Conservation (phyloP, 2,797 vertebrate species). For the Gambelia wislizenii region DNA sequence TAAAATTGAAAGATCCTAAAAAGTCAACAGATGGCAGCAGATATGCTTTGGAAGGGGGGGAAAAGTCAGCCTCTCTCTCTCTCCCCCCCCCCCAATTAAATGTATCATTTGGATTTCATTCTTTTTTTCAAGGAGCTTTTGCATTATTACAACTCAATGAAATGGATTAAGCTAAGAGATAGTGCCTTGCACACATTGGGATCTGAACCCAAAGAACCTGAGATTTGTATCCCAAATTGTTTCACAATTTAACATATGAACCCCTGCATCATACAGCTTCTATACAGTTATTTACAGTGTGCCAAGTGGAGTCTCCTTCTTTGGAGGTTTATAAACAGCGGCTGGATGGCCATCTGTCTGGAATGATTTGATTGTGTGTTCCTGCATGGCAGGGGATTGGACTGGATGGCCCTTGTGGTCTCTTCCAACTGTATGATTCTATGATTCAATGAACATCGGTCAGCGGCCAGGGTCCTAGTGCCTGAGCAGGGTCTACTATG, state of each 20-base stretch:
- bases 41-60: conserved; percentile 60
- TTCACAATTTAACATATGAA: background rate
- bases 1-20: conserved; percentile 53
- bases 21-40: conserved; percentile 76
- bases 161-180: background rate
- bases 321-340: too few species aligned
- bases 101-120: background rate
- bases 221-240: background rate
- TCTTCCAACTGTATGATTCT: too few species aligned
- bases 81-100: background rate
- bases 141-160: background rate
- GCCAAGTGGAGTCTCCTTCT: too few species aligned
- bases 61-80: background rate
- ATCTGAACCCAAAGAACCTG: background rate
- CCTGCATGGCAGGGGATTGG: too few species aligned
- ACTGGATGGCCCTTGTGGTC: too few species aligned
- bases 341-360: too few species aligned
- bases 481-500: background rate
- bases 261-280: background rate
- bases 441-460: background rate
- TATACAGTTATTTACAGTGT: background rate
- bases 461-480: too few species aligned
- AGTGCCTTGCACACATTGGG: background rate
- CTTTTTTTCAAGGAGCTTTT: background rate
- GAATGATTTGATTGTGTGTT: too few species aligned